These are phyloP conservation scores for Allobates femoralis DNA, from an alignment of 2,797 vertebrate genomes.

Conservation along the genomic window DNA sequence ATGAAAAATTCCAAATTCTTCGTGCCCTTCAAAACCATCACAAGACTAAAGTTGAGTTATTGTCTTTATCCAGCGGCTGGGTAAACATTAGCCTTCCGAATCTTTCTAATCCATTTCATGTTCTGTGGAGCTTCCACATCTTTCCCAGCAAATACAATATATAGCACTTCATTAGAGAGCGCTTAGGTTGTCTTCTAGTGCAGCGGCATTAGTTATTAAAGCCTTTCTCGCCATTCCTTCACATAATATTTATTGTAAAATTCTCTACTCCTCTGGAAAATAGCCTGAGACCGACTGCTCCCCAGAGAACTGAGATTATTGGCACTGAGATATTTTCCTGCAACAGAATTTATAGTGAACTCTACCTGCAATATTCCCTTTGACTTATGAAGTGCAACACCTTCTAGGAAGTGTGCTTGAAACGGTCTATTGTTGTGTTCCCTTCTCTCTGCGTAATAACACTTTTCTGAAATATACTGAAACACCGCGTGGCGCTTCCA, in stretches of 20 bases:
- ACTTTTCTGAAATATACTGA: conserved; percentile 23
- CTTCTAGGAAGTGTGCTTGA: conserved; percentile 22
- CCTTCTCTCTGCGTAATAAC: conserved; percentile 1
- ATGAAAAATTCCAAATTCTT: background rate
- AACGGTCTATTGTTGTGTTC: conserved; percentile 34
- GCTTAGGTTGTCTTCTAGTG: background rate
- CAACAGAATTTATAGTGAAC: conserved; percentile 25
- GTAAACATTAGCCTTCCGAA: conserved; percentile 17
- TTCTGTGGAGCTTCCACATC: background rate
- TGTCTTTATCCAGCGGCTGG: background rate
- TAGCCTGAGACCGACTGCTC: conserved; percentile 28
- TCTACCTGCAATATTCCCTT: conserved; percentile 32
- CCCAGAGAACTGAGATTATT: conserved; percentile 32
- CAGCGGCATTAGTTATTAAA: conserved; percentile 30
- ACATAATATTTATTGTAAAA: conserved; percentile 42
- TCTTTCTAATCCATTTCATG: conserved; percentile 8
- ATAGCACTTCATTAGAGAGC: conserved; percentile 9
- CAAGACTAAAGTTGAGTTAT: background rate
- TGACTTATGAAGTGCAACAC: conserved; percentile 42
- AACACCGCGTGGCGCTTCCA: conserved; percentile 38
- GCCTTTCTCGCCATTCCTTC: conserved; percentile 9
- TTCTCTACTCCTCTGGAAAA: conserved; percentile 14
- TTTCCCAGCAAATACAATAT: conserved; percentile 9
- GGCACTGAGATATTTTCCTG: conserved; percentile 39
- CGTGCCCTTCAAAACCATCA: background rate